Conservation (phyloP, 2,888 invertebrate species). For the Watsonalla cultraria region DNA sequence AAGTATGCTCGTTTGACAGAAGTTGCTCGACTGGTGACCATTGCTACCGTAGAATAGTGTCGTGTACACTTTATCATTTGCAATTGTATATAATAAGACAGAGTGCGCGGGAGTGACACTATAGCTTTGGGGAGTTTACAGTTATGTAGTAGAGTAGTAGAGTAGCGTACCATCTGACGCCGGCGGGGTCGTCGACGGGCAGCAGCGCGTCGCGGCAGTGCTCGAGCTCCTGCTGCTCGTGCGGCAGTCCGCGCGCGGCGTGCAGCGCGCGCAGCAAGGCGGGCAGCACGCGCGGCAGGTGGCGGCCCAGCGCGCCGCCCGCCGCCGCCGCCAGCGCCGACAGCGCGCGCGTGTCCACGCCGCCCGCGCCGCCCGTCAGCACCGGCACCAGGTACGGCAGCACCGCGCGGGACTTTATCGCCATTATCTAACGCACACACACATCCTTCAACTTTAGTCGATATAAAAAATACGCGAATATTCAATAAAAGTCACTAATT, state of each 20-base stretch:
- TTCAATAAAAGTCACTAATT: no score
- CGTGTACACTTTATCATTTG: no score
- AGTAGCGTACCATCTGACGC: slow-evolving; percentile 85
- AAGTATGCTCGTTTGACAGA: no score
- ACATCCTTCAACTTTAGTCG: no score
- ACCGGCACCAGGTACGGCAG: slow-evolving; percentile 97
- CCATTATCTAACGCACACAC: slow-evolving; percentile 83
- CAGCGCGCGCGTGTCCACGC: slow-evolving; percentile 39
- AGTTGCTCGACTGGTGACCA: no score
- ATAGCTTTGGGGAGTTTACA: no score
- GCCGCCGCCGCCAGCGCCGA: slow-evolving; percentile 97
- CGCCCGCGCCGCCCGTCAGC: slow-evolving; percentile 80
- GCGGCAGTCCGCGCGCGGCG: slow-evolving; percentile 81
- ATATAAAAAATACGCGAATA: no score
- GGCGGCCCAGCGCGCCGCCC: slow-evolving; percentile 93
- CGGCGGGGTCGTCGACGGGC: slow-evolving; percentile 92
- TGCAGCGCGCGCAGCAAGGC: slow-evolving; percentile 89
- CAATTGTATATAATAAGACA: no score
- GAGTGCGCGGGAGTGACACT: no score
- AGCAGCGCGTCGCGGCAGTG: slow-evolving; percentile 96
- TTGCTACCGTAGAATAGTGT: no score
- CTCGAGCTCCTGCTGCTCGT: slow-evolving; percentile 87
- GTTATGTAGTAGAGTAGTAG: not conserved
- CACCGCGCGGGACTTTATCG: slow-evolving; percentile 96
- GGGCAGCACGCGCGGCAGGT: slow-evolving; percentile 94